These are phyloP conservation scores for Trinectes maculatus DNA, from an alignment of 2,113 vertebrate species.

Conservation along the genomic window DNA sequence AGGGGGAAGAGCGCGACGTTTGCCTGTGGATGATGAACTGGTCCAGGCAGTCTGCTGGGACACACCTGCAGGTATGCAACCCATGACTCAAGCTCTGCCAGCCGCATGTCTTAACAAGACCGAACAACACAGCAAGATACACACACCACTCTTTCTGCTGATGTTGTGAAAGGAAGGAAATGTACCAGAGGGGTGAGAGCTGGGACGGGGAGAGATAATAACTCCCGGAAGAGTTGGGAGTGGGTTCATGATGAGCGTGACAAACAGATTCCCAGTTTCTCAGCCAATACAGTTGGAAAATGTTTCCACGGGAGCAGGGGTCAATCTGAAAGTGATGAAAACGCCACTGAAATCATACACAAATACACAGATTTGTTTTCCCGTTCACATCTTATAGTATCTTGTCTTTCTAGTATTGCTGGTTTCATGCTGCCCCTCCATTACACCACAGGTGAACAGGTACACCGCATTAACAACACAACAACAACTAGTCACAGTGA, in stretches of 20 bases:
- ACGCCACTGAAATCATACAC: not conserved
- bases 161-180: conserved; percentile 25
- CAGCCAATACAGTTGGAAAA: conserved; percentile 1
- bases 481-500: not conserved
- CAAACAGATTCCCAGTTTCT: not conserved
- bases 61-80: conserved; percentile 48
- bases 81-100: conserved; percentile 43
- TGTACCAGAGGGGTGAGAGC: not conserved
- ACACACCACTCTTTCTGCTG: not conserved
- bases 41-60: conserved; percentile 47
- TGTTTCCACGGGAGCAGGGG: not conserved
- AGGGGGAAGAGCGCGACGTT: not conserved
- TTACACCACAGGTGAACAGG: not conserved
- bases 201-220: not conserved
- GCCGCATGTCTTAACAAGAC: conserved; percentile 36
- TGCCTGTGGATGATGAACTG: conserved; percentile 37
- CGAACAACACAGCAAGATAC: conserved; percentile 6
- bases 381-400: not conserved
- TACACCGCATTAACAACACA: not conserved
- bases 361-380: not conserved
- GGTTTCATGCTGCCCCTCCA: not conserved
- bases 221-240: not conserved
- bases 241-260: conserved; percentile 11
- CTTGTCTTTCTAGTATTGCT: not conserved
- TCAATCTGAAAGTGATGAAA: not conserved